A percentile compares a stretch with the other conserved stretches of the same genome.
These are phyloP conservation scores for Pterostichus niger DNA, from an alignment of 2,888 invertebrate species.

Conservation along the genomic window DNA sequence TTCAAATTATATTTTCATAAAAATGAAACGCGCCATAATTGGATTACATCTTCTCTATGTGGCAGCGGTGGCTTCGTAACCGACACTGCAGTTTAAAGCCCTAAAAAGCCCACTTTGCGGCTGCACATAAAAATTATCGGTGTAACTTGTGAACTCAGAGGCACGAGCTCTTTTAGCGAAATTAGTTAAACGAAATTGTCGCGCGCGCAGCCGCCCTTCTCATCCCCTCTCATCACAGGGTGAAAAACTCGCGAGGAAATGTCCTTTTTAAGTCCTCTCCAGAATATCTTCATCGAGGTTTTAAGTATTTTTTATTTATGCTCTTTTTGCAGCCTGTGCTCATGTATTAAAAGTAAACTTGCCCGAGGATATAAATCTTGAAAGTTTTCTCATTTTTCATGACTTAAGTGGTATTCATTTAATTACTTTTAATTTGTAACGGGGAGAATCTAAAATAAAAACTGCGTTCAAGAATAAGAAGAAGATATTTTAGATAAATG, in stretches of 20 bases:
- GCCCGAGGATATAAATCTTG: slow-evolving; percentile 45
- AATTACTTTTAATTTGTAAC: slow-evolving; percentile 54
- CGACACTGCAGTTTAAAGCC: slow-evolving; percentile 26
- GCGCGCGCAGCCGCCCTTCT: slow-evolving; percentile 24
- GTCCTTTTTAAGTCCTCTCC: slow-evolving; percentile 43
- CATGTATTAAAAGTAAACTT: slow-evolving; percentile 60
- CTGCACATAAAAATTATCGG: slow-evolving; percentile 56
- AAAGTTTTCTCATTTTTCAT: slow-evolving; percentile 58
- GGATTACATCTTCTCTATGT: slow-evolving; percentile 45
- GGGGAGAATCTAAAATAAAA: slow-evolving; percentile 35
- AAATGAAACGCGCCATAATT: slow-evolving; percentile 43
- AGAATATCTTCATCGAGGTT: slow-evolving; percentile 56
- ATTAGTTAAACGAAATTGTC: slow-evolving; percentile 61
- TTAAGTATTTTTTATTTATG: slow-evolving; percentile 59
- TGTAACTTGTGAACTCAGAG: slow-evolving; percentile 48
- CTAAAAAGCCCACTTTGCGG: slow-evolving; percentile 47
- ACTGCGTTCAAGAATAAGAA: slow-evolving; percentile 20
- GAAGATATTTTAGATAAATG: slow-evolving; percentile 23
- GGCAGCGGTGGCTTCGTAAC: neutral
- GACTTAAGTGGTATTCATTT: slow-evolving; percentile 59
- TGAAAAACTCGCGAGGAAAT: slow-evolving; percentile 40
- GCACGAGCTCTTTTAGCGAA: slow-evolving; percentile 49
- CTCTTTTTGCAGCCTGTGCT: slow-evolving; percentile 23
- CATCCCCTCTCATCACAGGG: neutral
- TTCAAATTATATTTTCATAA: slow-evolving; percentile 48